A percentile compares a stretch with the other conserved stretches of the same genome.
Conservation (phyloP, 2,888 invertebrate species). For the Amphipyra berbera region DNA sequence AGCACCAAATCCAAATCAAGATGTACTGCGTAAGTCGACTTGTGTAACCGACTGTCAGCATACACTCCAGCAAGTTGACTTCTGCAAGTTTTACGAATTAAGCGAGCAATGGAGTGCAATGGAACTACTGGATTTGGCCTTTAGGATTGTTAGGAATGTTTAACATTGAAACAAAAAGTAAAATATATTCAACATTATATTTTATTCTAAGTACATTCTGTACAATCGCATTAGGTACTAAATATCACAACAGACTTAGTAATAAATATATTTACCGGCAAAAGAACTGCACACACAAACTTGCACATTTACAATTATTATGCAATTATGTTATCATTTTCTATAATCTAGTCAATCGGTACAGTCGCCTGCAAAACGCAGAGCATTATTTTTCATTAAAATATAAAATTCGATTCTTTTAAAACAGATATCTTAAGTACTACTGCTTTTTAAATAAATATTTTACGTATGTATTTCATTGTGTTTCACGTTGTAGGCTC, state of each 20-base stretch:
- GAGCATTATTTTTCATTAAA: neutral
- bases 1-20: no score
- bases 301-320: slow-evolving; percentile 7
- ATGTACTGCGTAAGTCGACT: no score
- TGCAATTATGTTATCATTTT: neutral
- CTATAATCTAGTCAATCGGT: neutral
- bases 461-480: neutral
- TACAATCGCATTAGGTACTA: slow-evolving; percentile 74
- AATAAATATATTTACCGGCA: slow-evolving; percentile 42
- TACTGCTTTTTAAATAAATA: neutral
- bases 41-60: no score
- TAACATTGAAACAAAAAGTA: slow-evolving; percentile 36
- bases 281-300: slow-evolving; percentile 32
- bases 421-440: slow-evolving; percentile 1
- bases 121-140: no score
- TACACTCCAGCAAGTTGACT: no score
- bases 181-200: slow-evolving; percentile 66
- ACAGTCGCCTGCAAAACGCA: neutral
- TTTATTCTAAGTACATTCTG: slow-evolving; percentile 69
- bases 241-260: slow-evolving; percentile 79
- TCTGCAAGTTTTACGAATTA: no score
- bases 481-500: no score
- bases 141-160: no score
- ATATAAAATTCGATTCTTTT: neutral
- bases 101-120: no score